Percentiles rank a stretch among this genome's conserved stretches.
Evolutionary conservation across 1,140 invertebrate species (phyloP).

Genomic region (Artemia franciscana): DNA sequence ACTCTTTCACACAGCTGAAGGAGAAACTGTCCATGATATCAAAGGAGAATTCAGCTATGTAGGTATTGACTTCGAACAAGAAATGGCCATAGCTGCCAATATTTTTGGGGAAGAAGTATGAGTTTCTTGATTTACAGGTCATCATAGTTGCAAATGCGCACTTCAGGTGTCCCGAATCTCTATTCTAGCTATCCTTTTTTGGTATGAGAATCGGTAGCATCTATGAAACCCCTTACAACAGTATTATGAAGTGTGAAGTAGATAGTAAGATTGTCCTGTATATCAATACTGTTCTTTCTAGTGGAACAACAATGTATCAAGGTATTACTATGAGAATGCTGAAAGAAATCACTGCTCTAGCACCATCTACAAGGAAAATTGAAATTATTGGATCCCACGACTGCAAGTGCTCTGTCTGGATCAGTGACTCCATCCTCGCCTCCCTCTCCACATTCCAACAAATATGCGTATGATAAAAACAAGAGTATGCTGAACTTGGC

Average conservation of each 20-base stretch:
- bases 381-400: conserved; percentile 65
- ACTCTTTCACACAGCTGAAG: conserved; percentile 19
- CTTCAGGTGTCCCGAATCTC: conserved; percentile 30
- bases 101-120: conserved; percentile 33
- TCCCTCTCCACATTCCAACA: too few species aligned
- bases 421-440: too few species aligned
- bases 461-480: too few species aligned
- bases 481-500: too few species aligned
- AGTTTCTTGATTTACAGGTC: conserved; percentile 34
- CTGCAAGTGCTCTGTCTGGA: conserved; percentile 34
- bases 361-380: conserved; percentile 70
- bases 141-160: conserved; percentile 42
- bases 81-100: conserved; percentile 28
- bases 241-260: too few species aligned
- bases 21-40: conserved; percentile 34
- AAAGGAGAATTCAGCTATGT: too few species aligned
- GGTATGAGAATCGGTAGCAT: conserved; percentile 62
- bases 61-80: conserved; percentile 30
- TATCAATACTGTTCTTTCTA: conserved; percentile 58
- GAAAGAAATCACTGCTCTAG: too few species aligned
- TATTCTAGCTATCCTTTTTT: conserved; percentile 39
- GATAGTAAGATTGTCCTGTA: conserved; percentile 61
- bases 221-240: conserved; percentile 62
- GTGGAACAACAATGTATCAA: conserved; percentile 50
- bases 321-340: conserved; percentile 48